Base-by-base conservation (phyloP, 2,113 vertebrate species). In the Takifugu flavidus region DNA sequence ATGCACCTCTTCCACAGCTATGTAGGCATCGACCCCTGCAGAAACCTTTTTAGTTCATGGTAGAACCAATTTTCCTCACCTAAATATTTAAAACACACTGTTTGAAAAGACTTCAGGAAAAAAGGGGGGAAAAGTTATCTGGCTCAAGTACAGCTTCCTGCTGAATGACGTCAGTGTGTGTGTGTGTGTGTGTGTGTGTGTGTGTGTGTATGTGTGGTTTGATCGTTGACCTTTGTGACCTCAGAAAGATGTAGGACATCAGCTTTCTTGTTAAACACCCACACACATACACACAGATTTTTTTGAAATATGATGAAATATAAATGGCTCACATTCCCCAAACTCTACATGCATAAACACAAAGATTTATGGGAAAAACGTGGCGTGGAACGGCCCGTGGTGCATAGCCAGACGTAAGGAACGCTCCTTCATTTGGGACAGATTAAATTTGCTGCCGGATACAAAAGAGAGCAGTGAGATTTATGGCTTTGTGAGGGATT, bases 251-350 rank as follows among this genome's bases (percentile, higher is more conserved):
- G 8, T 2, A 39, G 11, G 34, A 10, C 34, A 39, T 6, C 34
- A 39, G 20, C 20, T 20, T 20, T 20, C 34, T 39, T 39, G 34
- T 39, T 39, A 11, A 11, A 10, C 34, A 34, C 28, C 61, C 56
- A 12, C 54, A 64, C 49, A 54, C 65, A 63, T 59, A 31, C 54
- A 47, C 59, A 50, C 49, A 64, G 34, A 31, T 12, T 60, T 51
- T 65, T 43, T 54, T 8, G 1, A 50, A 56, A 29, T 58, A 46
- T 74, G 64, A 74, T 63, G 71, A 71, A 74, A 69, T 66, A 53
- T 76, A 66, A 67, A 71, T 76, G 54, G 20, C 47, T 66, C 57
- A 76, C 72, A 74, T 78, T 80, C 78, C 62, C 45, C 49, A 45
- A 66, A 55, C 31, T 5, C 52, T 70, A 62, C 49, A 64, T 14